Percentiles rank a stretch among this genome's conserved stretches.
phyloP scores from a whole-genome alignment of 2,888 invertebrate genomes.

The Eurytoma californica region DNA sequence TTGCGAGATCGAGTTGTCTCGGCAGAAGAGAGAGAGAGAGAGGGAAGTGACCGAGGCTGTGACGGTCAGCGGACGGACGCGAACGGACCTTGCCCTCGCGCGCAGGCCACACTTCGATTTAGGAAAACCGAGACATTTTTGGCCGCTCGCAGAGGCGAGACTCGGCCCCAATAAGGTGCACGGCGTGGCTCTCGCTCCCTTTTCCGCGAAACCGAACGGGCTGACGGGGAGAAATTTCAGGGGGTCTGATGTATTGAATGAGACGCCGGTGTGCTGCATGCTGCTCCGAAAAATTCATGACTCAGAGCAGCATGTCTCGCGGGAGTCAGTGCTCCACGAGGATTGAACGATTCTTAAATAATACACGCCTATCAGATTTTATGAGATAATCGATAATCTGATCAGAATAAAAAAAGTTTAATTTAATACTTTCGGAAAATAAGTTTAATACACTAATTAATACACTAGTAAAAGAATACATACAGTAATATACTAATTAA shows the following conservation, averaged over 20 bases:
- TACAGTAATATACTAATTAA: too few relatives aligned
- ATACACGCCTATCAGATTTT: too few relatives aligned
- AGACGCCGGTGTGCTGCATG: too few relatives aligned
- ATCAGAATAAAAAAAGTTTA: too few relatives aligned
- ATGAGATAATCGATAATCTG: too few relatives aligned
- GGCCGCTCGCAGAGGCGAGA: conserved; percentile 12
- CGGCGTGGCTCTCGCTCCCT: not conserved
- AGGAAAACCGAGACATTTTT: conserved; percentile 32
- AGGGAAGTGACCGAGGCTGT: not conserved
- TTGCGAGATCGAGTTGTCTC: too few relatives aligned
- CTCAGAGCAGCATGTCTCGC: too few relatives aligned
- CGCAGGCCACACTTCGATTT: conserved; percentile 3
- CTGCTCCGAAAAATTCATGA: not conserved
- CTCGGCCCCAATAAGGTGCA: conserved; percentile 16
- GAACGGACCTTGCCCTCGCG: not conserved
- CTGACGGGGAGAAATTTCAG: not conserved
- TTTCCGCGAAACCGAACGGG: not conserved
- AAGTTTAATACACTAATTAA: too few relatives aligned
- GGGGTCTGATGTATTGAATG: not conserved
- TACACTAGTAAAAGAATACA: too few relatives aligned
- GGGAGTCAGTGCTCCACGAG: too few relatives aligned
- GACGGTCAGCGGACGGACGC: conserved; percentile 6
- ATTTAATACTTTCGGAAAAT: too few relatives aligned
- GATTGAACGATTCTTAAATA: too few relatives aligned
- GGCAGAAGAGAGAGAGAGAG: not conserved